Evolutionary conservation across 1,140 invertebrate species (phyloP), one percentile per base, ranked within the genome.

Genomic region (Notospermus geniculatus): DNA sequence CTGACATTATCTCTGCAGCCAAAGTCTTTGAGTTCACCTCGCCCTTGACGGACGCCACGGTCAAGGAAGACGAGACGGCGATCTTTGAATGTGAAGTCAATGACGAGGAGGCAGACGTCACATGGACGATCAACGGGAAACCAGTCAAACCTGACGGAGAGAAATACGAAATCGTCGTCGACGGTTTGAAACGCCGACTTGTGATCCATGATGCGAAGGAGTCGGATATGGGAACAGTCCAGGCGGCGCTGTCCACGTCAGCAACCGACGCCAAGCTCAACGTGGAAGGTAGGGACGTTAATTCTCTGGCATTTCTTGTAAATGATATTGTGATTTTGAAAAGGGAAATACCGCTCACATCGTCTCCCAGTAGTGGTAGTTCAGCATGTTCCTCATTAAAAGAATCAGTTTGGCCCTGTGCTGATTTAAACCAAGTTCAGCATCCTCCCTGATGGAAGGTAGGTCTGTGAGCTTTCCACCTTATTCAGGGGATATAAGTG

Each of bases 61-160:
- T 85, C 0, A 75, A 83, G 61, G 88, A 89, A 70, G 85, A 86
- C 19, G 80, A 87, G 59, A 84, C 83, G n/a, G 81, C 85, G 28
- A 85, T 87, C 52, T 74, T 80, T 58, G 67, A 69, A n/a, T 76
- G 72, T 67, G 71, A 78, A 63, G 68, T 80, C 17, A 76, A 73
- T 59, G 74, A 74, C 55, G 80, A 81, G 54, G 79, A 74, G 32
- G 69, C 71, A 46, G 76, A 74, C 53, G 77, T 82, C 23, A 80
- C 77, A 62, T 84, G 83, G 82, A 77, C 77, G 57, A 77, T 82
- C 28, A 77, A 83, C 56, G 80, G 76, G 22, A 66, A 73, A 54
- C 72, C 76, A 59, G 71, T 80, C 32, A 13, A 1, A 45, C 54
- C 54, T 1, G 60, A 65, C 58, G 54, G 60, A 13, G 41, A n/a